Base-by-base conservation (phyloP, 2,888 invertebrate genomes). In the Lysandra coridon region DNA sequence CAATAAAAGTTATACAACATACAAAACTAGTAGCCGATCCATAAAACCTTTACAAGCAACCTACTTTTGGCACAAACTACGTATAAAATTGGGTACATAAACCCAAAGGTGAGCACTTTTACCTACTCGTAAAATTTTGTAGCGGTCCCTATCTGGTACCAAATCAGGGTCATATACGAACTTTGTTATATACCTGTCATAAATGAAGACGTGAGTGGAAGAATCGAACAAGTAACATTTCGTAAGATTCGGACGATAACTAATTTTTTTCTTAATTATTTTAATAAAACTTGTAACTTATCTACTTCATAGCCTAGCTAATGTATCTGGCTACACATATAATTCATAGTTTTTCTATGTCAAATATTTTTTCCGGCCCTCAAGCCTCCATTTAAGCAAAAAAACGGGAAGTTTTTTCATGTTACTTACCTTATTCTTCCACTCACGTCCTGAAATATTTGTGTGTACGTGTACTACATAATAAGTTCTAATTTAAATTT, bases 11-110 rank as follows among this genome's bases (percentile, higher is more conserved):
- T 2, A 44, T 5, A 69, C 14, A 69, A 69, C 12, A 33, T 37
- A 69, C 14, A 17, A 69, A 30, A 69, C 30, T 69, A 69, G 33
- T 4, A 33, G 69, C 17, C 6, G 33, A 17, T 37, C 12, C 14
- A 69, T 69, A 69, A 69, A 69, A 69, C 37, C 69, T 37, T 69
- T 37, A 69, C 69, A 69, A 69, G 69, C 69, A 69, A 37, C 17
- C 69, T 37, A 69, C 33, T 69, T 62, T 69, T 37, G 17, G 69
- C 69, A 69, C 33, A 64, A 64, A 64, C 64, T 64, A 37, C 69
- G 69, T 69, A 69, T 14, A 33, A 37, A 69, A 69, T 69, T 33
- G 33, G 33, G 37, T 69, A 37, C 33, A 69, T 69, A 37, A 37
- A 69, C 14, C 69, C 33, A 69, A 69, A 69, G 69, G 37, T 69